Conservation (phyloP, 2,113 vertebrate genomes). For the Cromileptes altivelis region DNA sequence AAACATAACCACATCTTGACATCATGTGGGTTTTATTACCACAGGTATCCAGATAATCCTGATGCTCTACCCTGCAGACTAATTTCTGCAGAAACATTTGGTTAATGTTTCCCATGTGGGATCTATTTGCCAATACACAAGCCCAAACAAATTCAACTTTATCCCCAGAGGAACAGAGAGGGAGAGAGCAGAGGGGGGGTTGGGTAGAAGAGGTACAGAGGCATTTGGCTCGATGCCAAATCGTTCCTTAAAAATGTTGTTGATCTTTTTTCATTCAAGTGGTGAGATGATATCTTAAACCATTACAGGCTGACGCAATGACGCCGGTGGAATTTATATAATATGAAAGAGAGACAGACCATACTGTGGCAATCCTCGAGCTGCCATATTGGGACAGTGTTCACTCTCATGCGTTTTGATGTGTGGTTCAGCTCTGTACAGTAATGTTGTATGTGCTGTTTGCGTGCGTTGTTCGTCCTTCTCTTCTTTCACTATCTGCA, state of each 20-base stretch:
- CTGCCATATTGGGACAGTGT: background rate
- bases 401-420: background rate
- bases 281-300: background rate
- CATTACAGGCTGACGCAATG: background rate
- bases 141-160: conserved; percentile 32
- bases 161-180: conserved; percentile 9
- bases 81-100: background rate
- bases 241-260: background rate
- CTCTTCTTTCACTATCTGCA: conserved; percentile 16
- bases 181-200: background rate
- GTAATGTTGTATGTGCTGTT: background rate
- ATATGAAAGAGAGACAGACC: background rate
- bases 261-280: conserved; percentile 7
- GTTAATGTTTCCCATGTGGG: conserved; percentile 1
- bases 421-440: background rate
- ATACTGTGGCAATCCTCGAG: background rate
- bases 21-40: background rate
- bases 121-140: conserved; percentile 18
- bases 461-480: background rate
- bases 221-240: conserved; percentile 14
- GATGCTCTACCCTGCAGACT: conserved; percentile 3
- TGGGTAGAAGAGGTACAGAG: background rate
- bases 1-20: background rate
- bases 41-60: background rate
- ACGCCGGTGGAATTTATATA: background rate